Evolutionary conservation across 2,888 invertebrate genomes (phyloP).

Genomic region (Plagodis dolabraria): DNA sequence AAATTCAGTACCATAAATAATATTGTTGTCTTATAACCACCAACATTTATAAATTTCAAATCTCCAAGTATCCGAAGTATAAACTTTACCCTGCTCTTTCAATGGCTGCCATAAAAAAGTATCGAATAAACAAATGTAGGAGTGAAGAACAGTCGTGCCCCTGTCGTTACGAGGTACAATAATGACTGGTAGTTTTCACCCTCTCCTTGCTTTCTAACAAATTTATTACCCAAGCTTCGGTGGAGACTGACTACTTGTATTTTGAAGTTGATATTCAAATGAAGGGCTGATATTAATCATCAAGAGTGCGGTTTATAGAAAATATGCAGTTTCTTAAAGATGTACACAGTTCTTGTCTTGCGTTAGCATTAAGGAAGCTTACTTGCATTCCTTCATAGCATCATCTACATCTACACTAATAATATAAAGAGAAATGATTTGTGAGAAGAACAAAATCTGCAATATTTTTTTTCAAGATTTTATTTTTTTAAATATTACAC

Average conservation of each 20-base stretch:
- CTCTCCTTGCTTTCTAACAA: constrained; percentile 51
- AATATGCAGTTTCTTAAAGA: neutral
- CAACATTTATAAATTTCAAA: constrained; percentile 20
- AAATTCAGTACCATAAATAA: neutral
- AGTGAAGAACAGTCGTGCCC: constrained; percentile 26
- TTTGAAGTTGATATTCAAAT: constrained; percentile 23
- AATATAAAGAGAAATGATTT: no score
- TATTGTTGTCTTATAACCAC: neutral
- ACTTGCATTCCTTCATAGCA: no score
- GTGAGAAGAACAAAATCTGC: no score
- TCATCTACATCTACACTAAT: no score
- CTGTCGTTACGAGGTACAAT: constrained; percentile 29
- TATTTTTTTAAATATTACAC: no score
- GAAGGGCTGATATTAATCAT: constrained; percentile 16
- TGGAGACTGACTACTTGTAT: constrained; percentile 26
- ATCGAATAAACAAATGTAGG: constrained; percentile 34
- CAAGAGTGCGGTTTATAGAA: neutral
- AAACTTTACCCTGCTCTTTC: constrained; percentile 24
- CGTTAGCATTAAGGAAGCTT: no score
- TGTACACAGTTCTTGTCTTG: no score
- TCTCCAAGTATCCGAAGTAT: constrained; percentile 10
- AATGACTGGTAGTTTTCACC: constrained; percentile 71
- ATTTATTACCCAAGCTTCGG: constrained; percentile 54
- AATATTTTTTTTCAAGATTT: no score
- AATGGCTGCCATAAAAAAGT: constrained; percentile 40